These are phyloP conservation scores for Gadus chalcogrammus DNA, from an alignment of 2,113 vertebrate species.

Conservation along the genomic window DNA sequence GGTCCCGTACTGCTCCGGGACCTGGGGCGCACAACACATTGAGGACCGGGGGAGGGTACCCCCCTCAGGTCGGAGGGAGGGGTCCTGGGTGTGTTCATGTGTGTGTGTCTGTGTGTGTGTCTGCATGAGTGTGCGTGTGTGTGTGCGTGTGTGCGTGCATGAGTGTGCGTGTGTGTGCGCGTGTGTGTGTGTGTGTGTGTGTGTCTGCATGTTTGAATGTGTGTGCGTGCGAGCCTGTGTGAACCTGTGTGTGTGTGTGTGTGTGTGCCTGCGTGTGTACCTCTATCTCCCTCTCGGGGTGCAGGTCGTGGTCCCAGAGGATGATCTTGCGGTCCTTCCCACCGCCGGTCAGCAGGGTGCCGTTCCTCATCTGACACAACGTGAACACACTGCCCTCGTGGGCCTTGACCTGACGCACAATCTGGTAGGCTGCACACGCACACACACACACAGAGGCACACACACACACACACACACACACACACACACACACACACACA, in stretches of 20 bases:
- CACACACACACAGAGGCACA: conserved; percentile 4
- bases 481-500: no score
- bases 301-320: conserved; percentile 92
- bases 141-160: neutral
- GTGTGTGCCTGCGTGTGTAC: conserved; percentile 53
- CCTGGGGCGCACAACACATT: conserved; percentile 64
- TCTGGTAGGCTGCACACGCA: conserved; percentile 79
- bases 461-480: neutral
- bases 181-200: neutral
- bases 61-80: no score
- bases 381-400: conserved; percentile 97
- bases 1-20: conserved; percentile 93
- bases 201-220: neutral
- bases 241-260: neutral
- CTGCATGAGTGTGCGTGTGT: neutral
- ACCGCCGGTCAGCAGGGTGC: conserved; percentile 90
- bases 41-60: neutral
- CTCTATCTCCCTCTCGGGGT: conserved; percentile 92
- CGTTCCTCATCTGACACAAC: conserved; percentile 91
- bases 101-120: neutral
- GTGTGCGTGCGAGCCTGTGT: conserved; percentile 6
- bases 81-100: neutral
- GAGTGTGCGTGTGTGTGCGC: neutral
- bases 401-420: conserved; percentile 89
- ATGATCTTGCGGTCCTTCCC: conserved; percentile 92